Conservation (phyloP, 2,113 vertebrate genomes). For the Amia ocellicauda region DNA sequence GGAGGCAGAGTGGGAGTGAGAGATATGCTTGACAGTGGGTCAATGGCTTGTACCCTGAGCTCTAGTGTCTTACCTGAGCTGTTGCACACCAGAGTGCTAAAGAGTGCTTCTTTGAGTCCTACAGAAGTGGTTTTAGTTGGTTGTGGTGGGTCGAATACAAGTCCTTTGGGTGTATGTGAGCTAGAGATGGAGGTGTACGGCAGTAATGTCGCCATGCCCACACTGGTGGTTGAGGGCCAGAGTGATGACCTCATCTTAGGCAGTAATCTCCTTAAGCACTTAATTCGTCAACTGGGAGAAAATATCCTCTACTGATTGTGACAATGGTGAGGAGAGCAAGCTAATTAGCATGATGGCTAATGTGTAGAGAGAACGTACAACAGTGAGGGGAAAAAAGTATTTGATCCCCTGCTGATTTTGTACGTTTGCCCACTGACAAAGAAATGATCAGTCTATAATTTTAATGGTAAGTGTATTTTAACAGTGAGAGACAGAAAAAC, state of each 20-base stretch:
- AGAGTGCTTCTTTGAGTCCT: not conserved
- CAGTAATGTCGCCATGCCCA: not conserved
- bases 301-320: not conserved
- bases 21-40: constrained; percentile 13
- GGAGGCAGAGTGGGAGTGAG: not conserved
- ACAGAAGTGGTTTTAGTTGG: constrained; percentile 3
- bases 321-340: not conserved
- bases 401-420: too few relatives aligned
- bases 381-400: too few relatives aligned
- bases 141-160: not conserved
- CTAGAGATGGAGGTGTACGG: constrained; percentile 3
- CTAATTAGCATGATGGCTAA: not conserved
- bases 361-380: too few relatives aligned
- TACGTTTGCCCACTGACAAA: too few relatives aligned
- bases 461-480: too few relatives aligned
- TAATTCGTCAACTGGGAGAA: not conserved
- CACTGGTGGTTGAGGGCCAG: constrained; percentile 12
- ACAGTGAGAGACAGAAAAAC: too few relatives aligned
- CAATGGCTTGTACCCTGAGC: constrained; percentile 10
- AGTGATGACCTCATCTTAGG: constrained; percentile 14
- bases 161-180: constrained; percentile 5
- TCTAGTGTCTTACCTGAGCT: not conserved
- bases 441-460: too few relatives aligned
- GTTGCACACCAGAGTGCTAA: not conserved
- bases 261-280: constrained; percentile 9